phyloP scores from a whole-genome alignment of 2,113 vertebrate species.

The Atractosteus spatula region DNA sequence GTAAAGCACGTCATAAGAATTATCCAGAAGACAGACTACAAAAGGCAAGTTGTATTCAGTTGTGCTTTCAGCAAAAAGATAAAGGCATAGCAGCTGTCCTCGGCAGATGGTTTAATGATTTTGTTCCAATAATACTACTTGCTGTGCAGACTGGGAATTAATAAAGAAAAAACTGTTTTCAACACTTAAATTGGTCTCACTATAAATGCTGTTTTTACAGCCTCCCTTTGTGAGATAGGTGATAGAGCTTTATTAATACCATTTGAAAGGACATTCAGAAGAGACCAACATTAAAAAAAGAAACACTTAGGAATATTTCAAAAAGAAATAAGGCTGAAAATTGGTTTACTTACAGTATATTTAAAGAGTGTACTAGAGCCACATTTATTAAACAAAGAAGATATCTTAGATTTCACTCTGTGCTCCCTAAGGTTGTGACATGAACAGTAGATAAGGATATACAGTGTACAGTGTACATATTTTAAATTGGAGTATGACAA shows the following conservation, averaged over 20 bases:
- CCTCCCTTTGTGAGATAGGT: not conserved
- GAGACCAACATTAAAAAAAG: no score
- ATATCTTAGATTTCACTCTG: no score
- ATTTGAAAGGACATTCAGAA: not conserved
- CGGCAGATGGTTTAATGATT: conserved; percentile 57
- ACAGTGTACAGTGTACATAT: no score
- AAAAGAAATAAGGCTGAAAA: no score
- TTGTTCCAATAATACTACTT: conserved; percentile 38
- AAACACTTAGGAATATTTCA: no score
- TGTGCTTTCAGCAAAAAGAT: conserved; percentile 56
- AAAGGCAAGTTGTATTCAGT: conserved; percentile 42
- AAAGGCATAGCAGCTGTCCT: conserved; percentile 61
- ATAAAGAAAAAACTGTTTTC: conserved; percentile 14
- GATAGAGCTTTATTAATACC: conserved; percentile 1
- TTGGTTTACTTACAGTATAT: no score
- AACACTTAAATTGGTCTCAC: conserved; percentile 2
- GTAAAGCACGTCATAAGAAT: conserved; percentile 67
- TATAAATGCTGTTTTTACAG: conserved; percentile 2
- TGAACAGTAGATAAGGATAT: no score
- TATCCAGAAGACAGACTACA: conserved; percentile 64
- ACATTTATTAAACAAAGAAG: no score
- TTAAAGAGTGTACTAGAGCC: no score
- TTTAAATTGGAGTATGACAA: no score
- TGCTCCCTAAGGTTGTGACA: no score
- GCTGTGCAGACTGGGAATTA: conserved; percentile 26